Evolutionary conservation across 2,888 invertebrate species (phyloP).

Genomic region (Empis stercorea): DNA sequence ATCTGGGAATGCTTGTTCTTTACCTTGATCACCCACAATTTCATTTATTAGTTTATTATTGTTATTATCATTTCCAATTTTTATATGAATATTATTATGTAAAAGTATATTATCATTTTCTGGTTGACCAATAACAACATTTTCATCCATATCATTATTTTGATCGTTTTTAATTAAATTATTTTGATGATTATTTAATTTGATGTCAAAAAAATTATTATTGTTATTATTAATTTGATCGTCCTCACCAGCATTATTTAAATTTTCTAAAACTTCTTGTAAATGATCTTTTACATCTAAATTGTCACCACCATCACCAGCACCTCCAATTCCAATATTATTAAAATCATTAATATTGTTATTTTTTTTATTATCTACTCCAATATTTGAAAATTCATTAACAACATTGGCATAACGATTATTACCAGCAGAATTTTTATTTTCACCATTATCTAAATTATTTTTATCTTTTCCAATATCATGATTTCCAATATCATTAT

Average conservation of each 20-base stretch:
- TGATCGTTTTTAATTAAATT: not conserved
- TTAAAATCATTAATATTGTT: constrained; percentile 34
- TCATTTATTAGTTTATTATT: constrained; percentile 35
- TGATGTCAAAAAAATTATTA: constrained; percentile 26
- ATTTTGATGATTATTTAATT: constrained; percentile 9
- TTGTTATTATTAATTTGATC: constrained; percentile 22
- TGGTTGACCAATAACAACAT: constrained; percentile 5
- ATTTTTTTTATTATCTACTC: constrained; percentile 6
- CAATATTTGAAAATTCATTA: constrained; percentile 19
- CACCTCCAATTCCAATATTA: constrained; percentile 20
- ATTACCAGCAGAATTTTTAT: constrained; percentile 18
- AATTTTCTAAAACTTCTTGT: constrained; percentile 23
- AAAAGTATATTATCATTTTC: constrained; percentile 8
- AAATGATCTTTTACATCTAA: constrained; percentile 24
- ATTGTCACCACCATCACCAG: constrained; percentile 19
- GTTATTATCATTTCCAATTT: constrained; percentile 25
- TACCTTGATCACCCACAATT: constrained; percentile 36
- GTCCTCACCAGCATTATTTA: constrained; percentile 29
- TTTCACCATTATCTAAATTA: constrained; percentile 1
- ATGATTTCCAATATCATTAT: constrained; percentile 10
- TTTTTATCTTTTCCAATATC: constrained; percentile 6
- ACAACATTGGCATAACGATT: constrained; percentile 31
- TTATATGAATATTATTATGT: constrained; percentile 14
- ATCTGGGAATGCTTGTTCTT: constrained; percentile 28
- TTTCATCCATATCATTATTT: constrained; percentile 12